Evolutionary conservation across 2,797 vertebrate genomes (phyloP).

Genomic region (Steatocranus sp.): DNA sequence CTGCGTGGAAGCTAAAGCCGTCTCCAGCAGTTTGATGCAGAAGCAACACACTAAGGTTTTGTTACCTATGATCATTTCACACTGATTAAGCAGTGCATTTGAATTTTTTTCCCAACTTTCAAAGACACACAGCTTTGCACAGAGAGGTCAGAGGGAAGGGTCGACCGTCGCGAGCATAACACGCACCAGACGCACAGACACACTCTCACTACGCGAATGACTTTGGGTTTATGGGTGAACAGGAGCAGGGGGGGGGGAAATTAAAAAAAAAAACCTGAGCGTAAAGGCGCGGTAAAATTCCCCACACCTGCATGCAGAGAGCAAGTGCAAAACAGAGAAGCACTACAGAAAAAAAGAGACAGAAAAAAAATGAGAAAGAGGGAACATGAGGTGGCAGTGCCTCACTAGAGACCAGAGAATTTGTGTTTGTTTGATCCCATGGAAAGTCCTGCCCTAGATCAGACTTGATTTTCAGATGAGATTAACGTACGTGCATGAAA

Average conservation of each 20-base stretch:
- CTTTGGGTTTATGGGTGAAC: conserved; percentile 6
- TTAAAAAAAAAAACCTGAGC: background rate
- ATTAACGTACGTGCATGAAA: background rate
- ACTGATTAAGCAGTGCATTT: background rate
- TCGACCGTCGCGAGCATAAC: background rate
- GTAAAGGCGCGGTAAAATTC: conserved; percentile 30
- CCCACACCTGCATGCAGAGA: conserved; percentile 44
- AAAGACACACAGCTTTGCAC: background rate
- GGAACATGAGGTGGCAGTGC: background rate
- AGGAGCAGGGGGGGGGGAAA: background rate
- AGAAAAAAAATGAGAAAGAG: background rate
- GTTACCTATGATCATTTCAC: background rate
- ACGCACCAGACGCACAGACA: background rate
- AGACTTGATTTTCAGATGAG: background rate
- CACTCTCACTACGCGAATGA: background rate
- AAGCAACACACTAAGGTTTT: background rate
- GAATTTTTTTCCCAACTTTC: background rate
- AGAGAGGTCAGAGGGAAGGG: background rate
- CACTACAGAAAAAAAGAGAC: background rate
- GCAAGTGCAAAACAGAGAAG: conserved; percentile 12
- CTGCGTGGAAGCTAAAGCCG: background rate
- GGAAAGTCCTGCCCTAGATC: conserved; percentile 5
- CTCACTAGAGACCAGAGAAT: background rate
- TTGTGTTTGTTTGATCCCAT: background rate
- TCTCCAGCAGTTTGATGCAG: background rate